Evolutionary conservation across 1,140 invertebrate species (phyloP).

Genomic region (Achatina immaculata): DNA sequence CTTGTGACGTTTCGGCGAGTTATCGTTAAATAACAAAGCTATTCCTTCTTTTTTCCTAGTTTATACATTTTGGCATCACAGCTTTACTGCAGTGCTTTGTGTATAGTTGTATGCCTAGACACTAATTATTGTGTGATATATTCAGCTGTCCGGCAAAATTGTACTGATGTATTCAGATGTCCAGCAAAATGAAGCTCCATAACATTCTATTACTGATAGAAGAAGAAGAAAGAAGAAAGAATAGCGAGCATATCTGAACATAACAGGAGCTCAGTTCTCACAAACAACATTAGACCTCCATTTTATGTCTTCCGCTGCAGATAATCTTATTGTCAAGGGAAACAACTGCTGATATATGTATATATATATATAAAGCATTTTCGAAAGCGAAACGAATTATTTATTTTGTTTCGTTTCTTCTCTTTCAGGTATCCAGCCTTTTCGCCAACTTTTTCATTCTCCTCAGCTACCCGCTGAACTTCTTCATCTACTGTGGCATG

Average conservation of each 20-base stretch:
- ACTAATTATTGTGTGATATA: too few relatives aligned
- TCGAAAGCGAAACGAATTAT: background rate
- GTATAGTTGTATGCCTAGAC: too few relatives aligned
- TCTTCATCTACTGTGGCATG: slow-evolving; percentile 97
- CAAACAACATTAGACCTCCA: background rate
- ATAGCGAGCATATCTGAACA: background rate
- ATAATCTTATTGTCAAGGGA: background rate
- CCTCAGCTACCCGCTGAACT: slow-evolving; percentile 92
- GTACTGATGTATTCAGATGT: too few relatives aligned
- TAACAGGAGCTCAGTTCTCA: background rate
- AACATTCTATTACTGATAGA: too few relatives aligned
- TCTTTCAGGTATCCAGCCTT: slow-evolving; percentile 46
- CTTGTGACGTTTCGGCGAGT: too few relatives aligned
- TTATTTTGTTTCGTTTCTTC: slow-evolving; percentile 10
- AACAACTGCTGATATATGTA: background rate
- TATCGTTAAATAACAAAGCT: too few relatives aligned
- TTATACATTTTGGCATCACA: too few relatives aligned
- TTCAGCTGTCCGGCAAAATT: too few relatives aligned
- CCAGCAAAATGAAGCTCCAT: too few relatives aligned
- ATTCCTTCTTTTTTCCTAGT: too few relatives aligned
- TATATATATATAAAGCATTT: background rate
- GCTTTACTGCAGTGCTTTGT: too few relatives aligned
- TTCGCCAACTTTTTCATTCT: slow-evolving; percentile 91
- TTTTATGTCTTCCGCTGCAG: background rate
- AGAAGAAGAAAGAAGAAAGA: too few relatives aligned